Evolutionary conservation across 1,140 invertebrate species (phyloP), one percentile per base, ranked within the genome.

Genomic region (Sycophila sp.): DNA sequence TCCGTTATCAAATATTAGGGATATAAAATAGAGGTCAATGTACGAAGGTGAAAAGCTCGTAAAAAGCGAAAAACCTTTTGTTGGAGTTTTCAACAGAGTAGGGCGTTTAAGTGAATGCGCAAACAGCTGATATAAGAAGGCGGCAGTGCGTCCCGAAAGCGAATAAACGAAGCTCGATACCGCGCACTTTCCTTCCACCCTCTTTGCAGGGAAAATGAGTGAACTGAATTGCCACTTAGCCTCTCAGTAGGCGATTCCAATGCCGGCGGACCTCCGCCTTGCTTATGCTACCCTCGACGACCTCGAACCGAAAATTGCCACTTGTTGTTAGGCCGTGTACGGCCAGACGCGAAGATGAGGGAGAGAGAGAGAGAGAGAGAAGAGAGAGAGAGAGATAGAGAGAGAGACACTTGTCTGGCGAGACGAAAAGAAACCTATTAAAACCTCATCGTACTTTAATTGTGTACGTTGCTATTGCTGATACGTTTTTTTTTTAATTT

Each of bases 221-320:
- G 15, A 45, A 15, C 40, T 19, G 58, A 60, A 60, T 60, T 42
- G 58, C 58, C 58, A 60, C 58, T 60, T 60, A 45, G 36, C 8
- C 55, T 22, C 34, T 13, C 32, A 19, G 34, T 40, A 24, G 19
- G 55, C 55, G 34, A 58, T 58, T 58, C 34, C 55, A 24, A 58
- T 58, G 55, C 22, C 32, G 32, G n/a, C 49, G 13, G 22, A 22
- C 13, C 32, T n/a, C 40, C n/a, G n/a, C 30, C 8, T 58, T 19
- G 19, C 28, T 58, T 38, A 38, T 58, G 19, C 26, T 24, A 38
- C 17, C 2, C 24, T 49, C 11, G 45, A 22, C 45, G 19, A 22
- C 28, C 17, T 10, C 17, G 34, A 36, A n/a, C n/a, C 36, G 55
- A 60, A 60, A 60, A 60, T 60, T 60, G 38, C 58, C 58, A 60